A percentile compares a stretch with the other conserved stretches of the same genome.
Conservation (phyloP, 2,797 vertebrate species). For the Pangasius djambal region DNA sequence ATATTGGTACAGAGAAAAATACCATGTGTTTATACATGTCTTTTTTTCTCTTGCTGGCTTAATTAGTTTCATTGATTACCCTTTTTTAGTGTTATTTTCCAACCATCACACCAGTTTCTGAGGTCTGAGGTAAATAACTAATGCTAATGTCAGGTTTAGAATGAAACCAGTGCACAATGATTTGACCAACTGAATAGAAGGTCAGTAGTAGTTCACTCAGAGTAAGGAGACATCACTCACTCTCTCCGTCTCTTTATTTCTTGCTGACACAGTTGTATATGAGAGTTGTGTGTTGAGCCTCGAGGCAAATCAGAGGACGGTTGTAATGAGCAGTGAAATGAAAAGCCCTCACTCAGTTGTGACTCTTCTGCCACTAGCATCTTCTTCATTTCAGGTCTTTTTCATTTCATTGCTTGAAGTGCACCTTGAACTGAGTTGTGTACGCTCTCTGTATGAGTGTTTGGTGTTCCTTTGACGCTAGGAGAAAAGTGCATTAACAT, state of each 20-base stretch:
- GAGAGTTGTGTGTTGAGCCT: neutral
- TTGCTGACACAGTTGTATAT: neutral
- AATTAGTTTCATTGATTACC: neutral
- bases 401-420: neutral
- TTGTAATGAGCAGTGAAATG: slow-evolving; percentile 8
- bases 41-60: neutral
- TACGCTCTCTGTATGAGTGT: neutral
- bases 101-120: neutral
- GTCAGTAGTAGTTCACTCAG: neutral
- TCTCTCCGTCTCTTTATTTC: neutral
- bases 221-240: neutral
- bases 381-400: slow-evolving; percentile 8
- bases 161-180: neutral
- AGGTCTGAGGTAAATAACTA: slow-evolving; percentile 1
- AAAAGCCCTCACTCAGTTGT: slow-evolving; percentile 1
- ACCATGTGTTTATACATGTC: neutral
- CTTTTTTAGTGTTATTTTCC: neutral
- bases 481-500: neutral
- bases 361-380: neutral
- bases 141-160: neutral
- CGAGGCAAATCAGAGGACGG: neutral
- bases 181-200: neutral
- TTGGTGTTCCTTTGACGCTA: neutral
- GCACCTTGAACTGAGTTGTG: neutral
- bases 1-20: neutral